Conservation (phyloP, 1,140 invertebrate genomes). For the Forficula auricularia region DNA sequence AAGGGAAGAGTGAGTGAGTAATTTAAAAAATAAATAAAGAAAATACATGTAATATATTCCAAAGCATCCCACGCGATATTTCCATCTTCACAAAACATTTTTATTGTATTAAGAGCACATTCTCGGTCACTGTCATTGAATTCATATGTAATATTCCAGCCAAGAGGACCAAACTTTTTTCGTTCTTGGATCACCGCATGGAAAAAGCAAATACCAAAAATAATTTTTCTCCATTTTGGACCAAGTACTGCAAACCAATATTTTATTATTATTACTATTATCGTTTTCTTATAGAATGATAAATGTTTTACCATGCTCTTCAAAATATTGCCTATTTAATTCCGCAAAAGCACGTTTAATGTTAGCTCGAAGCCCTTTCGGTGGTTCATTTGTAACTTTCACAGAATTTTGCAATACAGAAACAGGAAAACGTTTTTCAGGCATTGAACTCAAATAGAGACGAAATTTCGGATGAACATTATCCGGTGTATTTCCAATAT, state of each 20-base stretch:
- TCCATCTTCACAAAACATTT: conserved; percentile 58
- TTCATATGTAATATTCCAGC: conserved; percentile 82
- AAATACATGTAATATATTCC: conserved; percentile 64
- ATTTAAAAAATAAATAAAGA: too few species aligned
- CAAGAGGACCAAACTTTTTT: conserved; percentile 76
- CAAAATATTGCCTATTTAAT: conserved; percentile 59
- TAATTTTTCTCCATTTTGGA: conserved; percentile 53
- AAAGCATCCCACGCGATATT: conserved; percentile 73
- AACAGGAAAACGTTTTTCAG: conserved; percentile 65
- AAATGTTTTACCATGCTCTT: conserved; percentile 46
- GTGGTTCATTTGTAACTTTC: conserved; percentile 84
- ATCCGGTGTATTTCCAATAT: conserved; percentile 41
- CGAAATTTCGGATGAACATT: conserved; percentile 53
- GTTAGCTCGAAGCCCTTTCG: conserved; percentile 61
- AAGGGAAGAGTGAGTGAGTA: too few species aligned
- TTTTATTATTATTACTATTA: conserved; percentile 1
- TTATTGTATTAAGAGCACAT: conserved; percentile 65
- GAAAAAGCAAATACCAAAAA: conserved; percentile 64
- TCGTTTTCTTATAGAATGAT: neutral
- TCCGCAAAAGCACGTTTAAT: conserved; percentile 63
- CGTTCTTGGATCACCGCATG: conserved; percentile 74
- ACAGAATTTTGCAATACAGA: conserved; percentile 79
- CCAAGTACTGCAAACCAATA: conserved; percentile 35
- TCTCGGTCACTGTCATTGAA: conserved; percentile 78
- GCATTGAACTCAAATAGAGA: conserved; percentile 78